A percentile compares a stretch with the other conserved stretches of the same genome.
Evolutionary conservation across 2,888 invertebrate genomes (phyloP).

Genomic region (Dendrolimus pini): DNA sequence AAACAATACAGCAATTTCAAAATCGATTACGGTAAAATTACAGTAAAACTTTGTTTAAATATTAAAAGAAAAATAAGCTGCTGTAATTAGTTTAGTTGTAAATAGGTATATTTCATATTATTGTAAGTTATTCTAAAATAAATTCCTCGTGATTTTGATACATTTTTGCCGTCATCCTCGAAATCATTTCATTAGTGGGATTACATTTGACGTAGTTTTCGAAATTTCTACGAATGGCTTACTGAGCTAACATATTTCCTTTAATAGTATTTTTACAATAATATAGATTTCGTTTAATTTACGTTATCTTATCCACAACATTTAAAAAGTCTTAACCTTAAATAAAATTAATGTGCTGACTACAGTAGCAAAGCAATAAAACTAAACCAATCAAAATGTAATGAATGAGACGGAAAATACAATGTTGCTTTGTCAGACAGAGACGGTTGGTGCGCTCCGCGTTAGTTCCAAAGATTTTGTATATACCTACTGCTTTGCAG

Average conservation of each 20-base stretch:
- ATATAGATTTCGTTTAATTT: no score
- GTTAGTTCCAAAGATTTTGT: background rate
- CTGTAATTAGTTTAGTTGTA: constrained; percentile 2
- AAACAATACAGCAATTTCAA: constrained; percentile 6
- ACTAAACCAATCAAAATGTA: no score
- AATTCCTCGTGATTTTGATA: constrained; percentile 4
- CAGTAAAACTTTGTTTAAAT: background rate
- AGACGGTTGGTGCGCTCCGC: background rate
- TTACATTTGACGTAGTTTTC: constrained; percentile 2
- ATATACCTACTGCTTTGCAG: background rate
- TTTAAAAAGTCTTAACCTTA: no score
- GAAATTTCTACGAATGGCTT: constrained; percentile 4
- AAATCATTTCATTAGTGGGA: constrained; percentile 2
- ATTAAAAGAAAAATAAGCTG: background rate
- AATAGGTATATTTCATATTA: background rate
- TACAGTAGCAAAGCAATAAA: no score
- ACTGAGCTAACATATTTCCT: constrained; percentile 1
- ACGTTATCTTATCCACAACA: no score
- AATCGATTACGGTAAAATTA: constrained; percentile 2
- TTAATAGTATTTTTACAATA: background rate
- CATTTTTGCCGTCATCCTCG: constrained; percentile 5
- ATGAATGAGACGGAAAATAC: no score
- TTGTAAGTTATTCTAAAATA: background rate
- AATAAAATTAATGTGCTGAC: no score
- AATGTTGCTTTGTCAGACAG: no score